These are phyloP conservation scores for Pseudomugil gertrudae DNA, from an alignment of 2,797 vertebrate species.

Conservation along the genomic window DNA sequence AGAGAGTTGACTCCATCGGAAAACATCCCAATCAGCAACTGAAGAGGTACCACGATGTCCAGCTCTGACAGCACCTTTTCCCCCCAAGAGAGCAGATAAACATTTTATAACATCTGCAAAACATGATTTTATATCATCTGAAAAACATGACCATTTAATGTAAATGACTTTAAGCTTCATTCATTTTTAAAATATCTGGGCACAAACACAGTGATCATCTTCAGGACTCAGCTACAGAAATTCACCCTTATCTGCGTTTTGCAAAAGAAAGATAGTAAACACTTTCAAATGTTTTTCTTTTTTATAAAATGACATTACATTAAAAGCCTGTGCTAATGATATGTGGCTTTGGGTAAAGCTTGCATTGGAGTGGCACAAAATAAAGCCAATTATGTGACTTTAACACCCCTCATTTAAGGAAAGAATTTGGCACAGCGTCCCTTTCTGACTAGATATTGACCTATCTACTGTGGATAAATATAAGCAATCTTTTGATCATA, in stretches of 20 bases:
- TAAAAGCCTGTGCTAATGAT: not conserved
- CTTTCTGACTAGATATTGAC: slow-evolving; percentile 41
- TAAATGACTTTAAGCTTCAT: not conserved
- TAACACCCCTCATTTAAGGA: not conserved
- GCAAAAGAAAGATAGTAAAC: not conserved
- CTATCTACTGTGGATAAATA: slow-evolving; percentile 42
- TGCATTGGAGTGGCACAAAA: not conserved
- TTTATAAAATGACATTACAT: not conserved
- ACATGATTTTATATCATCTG: too few relatives aligned
- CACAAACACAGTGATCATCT: not conserved
- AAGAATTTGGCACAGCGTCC: not conserved
- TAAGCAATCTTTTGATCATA: slow-evolving; percentile 59
- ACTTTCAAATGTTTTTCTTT: not conserved
- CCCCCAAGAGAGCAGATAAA: slow-evolving; percentile 17
- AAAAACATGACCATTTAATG: too few relatives aligned
- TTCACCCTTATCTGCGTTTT: not conserved
- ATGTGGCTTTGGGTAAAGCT: not conserved
- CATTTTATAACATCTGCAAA: not conserved
- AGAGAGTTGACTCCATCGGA: slow-evolving; percentile 98
- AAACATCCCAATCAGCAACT: slow-evolving; percentile 97
- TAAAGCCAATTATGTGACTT: not conserved
- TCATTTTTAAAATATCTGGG: not conserved
- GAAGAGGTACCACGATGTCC: slow-evolving; percentile 97
- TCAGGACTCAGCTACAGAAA: too few relatives aligned
- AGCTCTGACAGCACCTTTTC: slow-evolving; percentile 94